Percentiles rank a stretch among this genome's conserved stretches.
Conservation (phyloP, 2,888 invertebrate species). For the Watsonalla cultraria region DNA sequence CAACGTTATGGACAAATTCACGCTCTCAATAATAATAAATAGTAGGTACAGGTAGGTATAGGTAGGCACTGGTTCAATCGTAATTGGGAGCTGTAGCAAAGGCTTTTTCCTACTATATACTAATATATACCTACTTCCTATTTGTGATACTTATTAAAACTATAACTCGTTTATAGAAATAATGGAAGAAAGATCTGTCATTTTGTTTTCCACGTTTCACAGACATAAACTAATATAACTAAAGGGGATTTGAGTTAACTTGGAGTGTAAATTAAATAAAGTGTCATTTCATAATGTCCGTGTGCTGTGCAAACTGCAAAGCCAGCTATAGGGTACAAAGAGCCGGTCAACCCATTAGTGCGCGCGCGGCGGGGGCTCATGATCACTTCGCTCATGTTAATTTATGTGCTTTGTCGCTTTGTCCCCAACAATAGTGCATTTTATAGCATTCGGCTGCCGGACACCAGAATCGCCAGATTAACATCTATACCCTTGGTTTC, state of each 20-base stretch:
- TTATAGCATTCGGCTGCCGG: conserved; percentile 72
- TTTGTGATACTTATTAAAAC: too few species aligned
- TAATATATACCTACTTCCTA: too few species aligned
- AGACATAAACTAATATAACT: too few species aligned
- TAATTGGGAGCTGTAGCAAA: neutral
- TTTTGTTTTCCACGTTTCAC: neutral
- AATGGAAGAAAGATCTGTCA: neutral
- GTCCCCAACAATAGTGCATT: conserved; percentile 64
- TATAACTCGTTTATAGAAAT: neutral
- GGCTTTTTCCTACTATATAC: neutral
- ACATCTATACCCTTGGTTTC: conserved; percentile 60
- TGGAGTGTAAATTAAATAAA: conserved; percentile 32
- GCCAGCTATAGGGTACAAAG: conserved; percentile 18
- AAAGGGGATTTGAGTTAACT: neutral
- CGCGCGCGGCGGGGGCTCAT: conserved; percentile 64
- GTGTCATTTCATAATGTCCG: conserved; percentile 21
- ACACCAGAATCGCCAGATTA: conserved; percentile 75
- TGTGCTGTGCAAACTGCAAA: conserved; percentile 10
- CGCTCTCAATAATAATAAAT: too few species aligned
- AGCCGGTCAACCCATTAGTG: conserved; percentile 71
- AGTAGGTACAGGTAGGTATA: too few species aligned
- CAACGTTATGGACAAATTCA: too few species aligned
- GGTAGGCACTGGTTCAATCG: neutral
- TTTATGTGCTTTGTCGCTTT: conserved; percentile 76
- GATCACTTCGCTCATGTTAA: conserved; percentile 76